A percentile compares a stretch with the other conserved stretches of the same genome.
Evolutionary conservation across 2,797 vertebrate species (phyloP).

Genomic region (Odontamblyopus lacepedii): DNA sequence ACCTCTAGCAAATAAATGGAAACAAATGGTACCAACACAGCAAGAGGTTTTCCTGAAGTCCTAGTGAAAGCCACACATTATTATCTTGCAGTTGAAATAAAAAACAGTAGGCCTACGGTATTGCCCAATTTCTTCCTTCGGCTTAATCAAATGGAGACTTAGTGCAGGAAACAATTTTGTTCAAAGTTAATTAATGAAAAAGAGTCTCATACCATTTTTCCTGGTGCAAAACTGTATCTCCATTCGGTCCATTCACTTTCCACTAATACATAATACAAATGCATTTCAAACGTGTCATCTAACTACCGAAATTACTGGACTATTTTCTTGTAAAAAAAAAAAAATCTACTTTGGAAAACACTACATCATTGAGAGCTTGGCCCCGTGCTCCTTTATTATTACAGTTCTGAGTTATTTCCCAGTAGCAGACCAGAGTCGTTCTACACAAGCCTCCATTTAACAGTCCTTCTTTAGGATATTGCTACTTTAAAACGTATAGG

Average conservation of each 20-base stretch:
- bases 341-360: not conserved
- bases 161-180: no score
- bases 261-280: not conserved
- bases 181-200: no score
- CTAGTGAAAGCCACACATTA: no score
- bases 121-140: no score
- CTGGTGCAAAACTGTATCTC: no score
- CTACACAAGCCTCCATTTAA: constrained; percentile 1
- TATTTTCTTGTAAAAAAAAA: not conserved
- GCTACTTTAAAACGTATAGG: constrained; percentile 11
- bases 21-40: no score
- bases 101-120: no score
- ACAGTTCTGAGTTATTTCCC: not conserved
- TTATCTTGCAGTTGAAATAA: no score
- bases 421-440: constrained; percentile 6
- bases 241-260: not conserved
- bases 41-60: no score
- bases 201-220: not conserved
- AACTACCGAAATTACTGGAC: not conserved
- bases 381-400: not conserved
- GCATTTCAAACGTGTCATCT: not conserved
- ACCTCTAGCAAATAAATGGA: no score
- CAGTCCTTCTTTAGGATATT: constrained; percentile 7
- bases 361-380: not conserved
- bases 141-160: no score